Evolutionary conservation across 2,888 invertebrate species (phyloP), one percentile per base, ranked within the genome.

Genomic region (Heliconius erato): DNA sequence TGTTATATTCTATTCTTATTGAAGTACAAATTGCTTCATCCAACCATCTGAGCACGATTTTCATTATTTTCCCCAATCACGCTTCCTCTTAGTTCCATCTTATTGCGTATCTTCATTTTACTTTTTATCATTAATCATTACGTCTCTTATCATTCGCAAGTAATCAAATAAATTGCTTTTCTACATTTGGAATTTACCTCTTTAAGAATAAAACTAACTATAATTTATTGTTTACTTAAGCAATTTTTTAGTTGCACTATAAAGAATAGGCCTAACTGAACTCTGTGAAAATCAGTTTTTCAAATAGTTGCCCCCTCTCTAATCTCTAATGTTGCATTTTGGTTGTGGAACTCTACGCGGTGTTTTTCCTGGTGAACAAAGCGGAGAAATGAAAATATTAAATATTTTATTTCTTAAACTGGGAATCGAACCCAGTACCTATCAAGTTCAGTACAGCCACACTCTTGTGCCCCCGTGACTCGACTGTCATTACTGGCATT

Each of bases 41-140:
- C 72, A 35, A 76, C 4, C 59, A 63, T 63, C 76, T 76, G 63
- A 63, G 59, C 76, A n/a, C 63, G 76, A 63, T 40, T 76, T 63
- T 40, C n/a, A 35, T 26, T 72, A 72, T 63, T 63, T 76, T 35
- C 63, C 7, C 76, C 63, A 63, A 76, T 76, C 59, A 35, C 40
- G 11, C 26, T 16, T 63, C 63, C 35, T 76, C 63, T 76, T 63
- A 40, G 40, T 59, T 76, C 35, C 32, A 16, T 35, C 35, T 76
- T 63, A 63, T 59, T n/a, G 59, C 35, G 7, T 76, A 76, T 40
- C 35, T 76, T 59, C 40, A 63, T 40, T 63, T 76, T 40, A 63
- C 11, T 35, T 63, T 35, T 63, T 63, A 35, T 35, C 63, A 40
- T 76, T 63, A 76, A 76, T 63, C 63, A 76, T 76, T 54, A 54